Base-by-base conservation (phyloP, 1,140 invertebrate genomes). In the Vollenhovia emeryi region DNA sequence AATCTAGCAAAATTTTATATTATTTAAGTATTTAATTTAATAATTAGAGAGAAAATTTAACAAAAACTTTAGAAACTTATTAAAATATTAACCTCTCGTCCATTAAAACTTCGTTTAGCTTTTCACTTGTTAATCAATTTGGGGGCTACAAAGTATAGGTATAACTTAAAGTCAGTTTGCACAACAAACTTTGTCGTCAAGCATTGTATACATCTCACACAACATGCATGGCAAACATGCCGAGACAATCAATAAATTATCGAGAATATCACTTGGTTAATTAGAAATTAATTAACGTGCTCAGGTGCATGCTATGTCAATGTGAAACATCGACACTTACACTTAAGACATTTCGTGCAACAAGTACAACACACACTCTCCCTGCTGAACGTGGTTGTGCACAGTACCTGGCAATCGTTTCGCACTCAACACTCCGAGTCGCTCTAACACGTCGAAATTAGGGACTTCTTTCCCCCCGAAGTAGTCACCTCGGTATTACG, bases 331-430 rank as follows among this genome's bases (percentile, higher is more conserved):
- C 76, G 87, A 36, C 78, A 92, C 91, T 93, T 90, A 91, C 92
- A 93, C 76, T 92, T 73, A 91, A 91, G 88, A 91, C 89, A 92
- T 90, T 91, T 90, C 93, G 92, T 93, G 93, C 93, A 93, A 93
- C 92, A 92, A 91, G 88, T 92, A 92, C 66, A 91, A 92, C 86
- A 90, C 85, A 88, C 87, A 91, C 87, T 75, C 55, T 86, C 50
- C 85, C 86, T 90, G 43, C 50, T 82, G 75, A 87, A 90, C 68
- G 84, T 86, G 59, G 78, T 59, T 92, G 85, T 90, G 62, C 87
- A 93, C 90, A 92, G 86, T 93, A 92, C 92, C 92, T 93, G 92
- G 60, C 88, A 84, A 89, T 88, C 71, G 87, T 86, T 78, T 89
- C 68, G 82, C 87, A 87, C 87, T 87, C 43, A 87, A 85, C 76